A percentile compares a stretch with the other conserved stretches of the same genome.
phyloP scores from a whole-genome alignment of 1,140 invertebrate genomes.

The Trissolcus basalis region DNA sequence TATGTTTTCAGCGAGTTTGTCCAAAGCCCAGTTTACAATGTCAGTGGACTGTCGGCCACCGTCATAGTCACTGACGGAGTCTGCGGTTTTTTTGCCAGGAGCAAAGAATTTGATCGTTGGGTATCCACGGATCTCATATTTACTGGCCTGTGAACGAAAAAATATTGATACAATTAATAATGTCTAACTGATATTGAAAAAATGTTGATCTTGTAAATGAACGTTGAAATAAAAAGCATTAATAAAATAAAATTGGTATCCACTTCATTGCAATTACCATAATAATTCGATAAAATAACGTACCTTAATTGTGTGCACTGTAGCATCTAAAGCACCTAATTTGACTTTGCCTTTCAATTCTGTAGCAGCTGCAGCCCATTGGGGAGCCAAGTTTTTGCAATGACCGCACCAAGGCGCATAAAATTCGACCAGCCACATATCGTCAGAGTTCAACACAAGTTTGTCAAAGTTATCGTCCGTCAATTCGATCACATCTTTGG shows the following conservation, averaged over 20 bases:
- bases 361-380: slow-evolving; percentile 95
- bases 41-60: slow-evolving; percentile 94
- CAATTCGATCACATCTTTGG: slow-evolving; percentile 91
- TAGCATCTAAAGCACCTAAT: slow-evolving; percentile 97
- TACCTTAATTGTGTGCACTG: slow-evolving; percentile 87
- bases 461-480: slow-evolving; percentile 97
- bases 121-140: slow-evolving; percentile 92
- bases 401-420: slow-evolving; percentile 98
- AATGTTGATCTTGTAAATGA: too few relatives aligned
- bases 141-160: slow-evolving; percentile 80
- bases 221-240: too few relatives aligned
- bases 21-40: slow-evolving; percentile 93
- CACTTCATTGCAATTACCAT: not conserved
- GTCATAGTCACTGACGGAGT: slow-evolving; percentile 86
- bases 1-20: slow-evolving; percentile 90
- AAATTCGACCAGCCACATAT: slow-evolving; percentile 98
- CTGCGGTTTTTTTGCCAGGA: slow-evolving; percentile 85
- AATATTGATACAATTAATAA: too few relatives aligned
- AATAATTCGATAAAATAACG: not conserved
- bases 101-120: slow-evolving; percentile 98
- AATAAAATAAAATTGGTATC: slow-evolving; percentile 3
- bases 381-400: slow-evolving; percentile 96
- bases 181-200: too few relatives aligned
- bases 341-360: slow-evolving; percentile 97
- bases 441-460: slow-evolving; percentile 90